Evolutionary conservation across 2,888 invertebrate genomes (phyloP).

Genomic region (Plagodis pulveraria): DNA sequence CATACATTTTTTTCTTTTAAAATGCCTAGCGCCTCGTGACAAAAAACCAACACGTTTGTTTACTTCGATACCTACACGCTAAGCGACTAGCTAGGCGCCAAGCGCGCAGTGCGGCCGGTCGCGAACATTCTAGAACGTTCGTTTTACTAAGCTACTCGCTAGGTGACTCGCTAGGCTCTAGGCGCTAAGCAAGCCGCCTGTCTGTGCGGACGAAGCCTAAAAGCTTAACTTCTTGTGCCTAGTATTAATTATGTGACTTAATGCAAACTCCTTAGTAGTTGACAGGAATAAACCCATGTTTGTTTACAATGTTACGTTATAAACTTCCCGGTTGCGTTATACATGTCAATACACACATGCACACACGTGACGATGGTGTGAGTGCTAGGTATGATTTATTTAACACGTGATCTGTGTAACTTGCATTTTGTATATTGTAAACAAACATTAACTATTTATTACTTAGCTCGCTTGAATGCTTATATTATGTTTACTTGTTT

Average conservation of each 20-base stretch:
- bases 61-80: no score
- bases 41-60: no score
- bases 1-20: no score
- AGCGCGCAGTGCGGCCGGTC: no score
- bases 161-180: no score
- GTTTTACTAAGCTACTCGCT: no score
- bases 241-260: background rate
- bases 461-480: conserved; percentile 3
- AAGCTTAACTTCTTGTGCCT: background rate
- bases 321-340: conserved; percentile 33
- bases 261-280: conserved; percentile 25
- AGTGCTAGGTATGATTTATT: conserved; percentile 26
- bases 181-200: no score
- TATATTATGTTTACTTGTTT: background rate
- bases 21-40: no score
- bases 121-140: no score
- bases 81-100: no score
- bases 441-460: conserved; percentile 3
- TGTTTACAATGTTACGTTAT: conserved; percentile 33
- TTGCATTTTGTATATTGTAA: conserved; percentile 15
- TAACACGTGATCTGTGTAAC: conserved; percentile 19
- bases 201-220: no score
- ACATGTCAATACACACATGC: conserved; percentile 16
- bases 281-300: conserved; percentile 35
- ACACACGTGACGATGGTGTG: background rate